Percentiles rank a stretch among this genome's conserved stretches.
These are phyloP conservation scores for Ascaphus truei DNA, from an alignment of 2,113 vertebrate species.

Conservation along the genomic window DNA sequence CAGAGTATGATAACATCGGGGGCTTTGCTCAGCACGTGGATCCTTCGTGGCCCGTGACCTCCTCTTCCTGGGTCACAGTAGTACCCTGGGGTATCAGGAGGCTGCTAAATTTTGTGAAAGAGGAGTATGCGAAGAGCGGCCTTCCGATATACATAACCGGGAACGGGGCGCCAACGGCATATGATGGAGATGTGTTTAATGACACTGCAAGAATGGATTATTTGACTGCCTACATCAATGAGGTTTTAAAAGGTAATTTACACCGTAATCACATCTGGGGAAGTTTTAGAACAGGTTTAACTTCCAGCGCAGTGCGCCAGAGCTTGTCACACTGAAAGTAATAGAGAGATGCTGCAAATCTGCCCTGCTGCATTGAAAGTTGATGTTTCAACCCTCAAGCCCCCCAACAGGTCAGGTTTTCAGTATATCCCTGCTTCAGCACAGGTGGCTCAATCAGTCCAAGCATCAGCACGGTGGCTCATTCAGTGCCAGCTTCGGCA, in stretches of 20 bases:
- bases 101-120: constrained; percentile 74
- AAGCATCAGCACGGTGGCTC: no score
- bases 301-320: no score
- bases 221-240: constrained; percentile 75
- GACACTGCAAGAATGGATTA: constrained; percentile 69
- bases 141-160: constrained; percentile 84
- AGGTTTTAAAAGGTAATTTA: constrained; percentile 81
- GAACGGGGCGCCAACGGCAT: constrained; percentile 72
- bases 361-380: no score
- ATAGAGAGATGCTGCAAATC: no score
- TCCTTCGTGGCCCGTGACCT: constrained; percentile 73
- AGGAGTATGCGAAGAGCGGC: constrained; percentile 65
- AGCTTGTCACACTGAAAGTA: no score
- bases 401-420: no score
- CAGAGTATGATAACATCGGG: constrained; percentile 68
- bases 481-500: no score
- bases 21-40: constrained; percentile 71
- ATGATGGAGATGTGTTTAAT: constrained; percentile 53
- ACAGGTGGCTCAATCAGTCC: no score
- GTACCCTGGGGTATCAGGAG: constrained; percentile 85
- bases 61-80: constrained; percentile 74
- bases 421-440: no score
- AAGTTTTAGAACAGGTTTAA: no score
- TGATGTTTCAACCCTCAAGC: no score
- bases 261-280: no score